phyloP scores from a whole-genome alignment of 2,888 invertebrate species.

The Erpobdella octoculata region DNA sequence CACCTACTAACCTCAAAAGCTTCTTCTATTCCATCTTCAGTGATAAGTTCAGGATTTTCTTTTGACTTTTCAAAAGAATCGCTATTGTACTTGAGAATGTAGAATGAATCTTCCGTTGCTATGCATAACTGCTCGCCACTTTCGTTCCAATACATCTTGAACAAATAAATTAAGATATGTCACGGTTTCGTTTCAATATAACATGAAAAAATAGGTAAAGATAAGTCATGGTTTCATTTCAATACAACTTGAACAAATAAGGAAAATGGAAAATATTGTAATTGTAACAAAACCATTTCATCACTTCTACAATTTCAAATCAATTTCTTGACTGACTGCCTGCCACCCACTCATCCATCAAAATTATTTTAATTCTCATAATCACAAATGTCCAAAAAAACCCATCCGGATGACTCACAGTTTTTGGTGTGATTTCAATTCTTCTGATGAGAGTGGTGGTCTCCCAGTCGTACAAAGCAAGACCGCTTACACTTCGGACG shows the following conservation, averaged over 20 bases:
- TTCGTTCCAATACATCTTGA: constrained; percentile 83
- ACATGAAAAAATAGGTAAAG: neutral
- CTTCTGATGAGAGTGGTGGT: constrained; percentile 78
- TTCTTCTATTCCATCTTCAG: constrained; percentile 78
- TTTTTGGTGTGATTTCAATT: constrained; percentile 88
- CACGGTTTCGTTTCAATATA: neutral
- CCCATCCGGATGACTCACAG: constrained; percentile 4
- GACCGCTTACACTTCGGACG: constrained; percentile 79
- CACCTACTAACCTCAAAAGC: constrained; percentile 72
- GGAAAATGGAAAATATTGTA: neutral
- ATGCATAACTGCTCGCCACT: constrained; percentile 84
- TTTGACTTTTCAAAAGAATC: constrained; percentile 72
- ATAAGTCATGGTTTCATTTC: neutral
- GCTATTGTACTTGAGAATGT: constrained; percentile 77
- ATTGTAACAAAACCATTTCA: neutral
- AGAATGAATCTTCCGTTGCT: constrained; percentile 90
- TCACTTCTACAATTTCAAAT: neutral
- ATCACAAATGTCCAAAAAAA: no score
- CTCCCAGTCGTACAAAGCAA: constrained; percentile 97
- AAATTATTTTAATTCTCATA: neutral
- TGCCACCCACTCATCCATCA: neutral
- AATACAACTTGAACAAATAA: neutral
- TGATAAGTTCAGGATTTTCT: constrained; percentile 64
- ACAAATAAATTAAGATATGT: neutral
- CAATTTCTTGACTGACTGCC: neutral